These are phyloP conservation scores for Lagopus leucura DNA, from an alignment of 2,113 vertebrate species.

Conservation along the genomic window DNA sequence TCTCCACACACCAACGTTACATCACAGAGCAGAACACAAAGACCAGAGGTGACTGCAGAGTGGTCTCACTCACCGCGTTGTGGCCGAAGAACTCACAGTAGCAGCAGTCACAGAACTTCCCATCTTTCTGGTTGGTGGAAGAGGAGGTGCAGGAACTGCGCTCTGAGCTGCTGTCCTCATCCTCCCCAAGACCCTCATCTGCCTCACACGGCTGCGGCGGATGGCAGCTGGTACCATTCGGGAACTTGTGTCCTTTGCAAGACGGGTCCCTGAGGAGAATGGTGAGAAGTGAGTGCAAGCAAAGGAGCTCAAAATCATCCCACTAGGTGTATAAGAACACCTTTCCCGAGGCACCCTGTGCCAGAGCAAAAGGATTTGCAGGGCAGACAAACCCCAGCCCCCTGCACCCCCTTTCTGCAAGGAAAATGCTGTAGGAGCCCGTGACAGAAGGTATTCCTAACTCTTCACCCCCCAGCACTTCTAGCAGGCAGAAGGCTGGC, in stretches of 20 bases:
- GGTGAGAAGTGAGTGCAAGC: neutral
- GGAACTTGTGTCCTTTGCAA: constrained; percentile 95
- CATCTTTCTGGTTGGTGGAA: constrained; percentile 96
- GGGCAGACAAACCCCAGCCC: neutral
- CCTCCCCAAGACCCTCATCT: constrained; percentile 92
- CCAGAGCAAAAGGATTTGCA: neutral
- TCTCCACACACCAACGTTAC: accelerated
- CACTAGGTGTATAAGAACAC: neutral
- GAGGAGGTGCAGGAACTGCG: constrained; percentile 98
- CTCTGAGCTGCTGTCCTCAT: constrained; percentile 98
- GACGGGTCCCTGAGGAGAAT: constrained; percentile 86
- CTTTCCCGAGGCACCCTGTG: neutral
- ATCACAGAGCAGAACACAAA: accelerated
- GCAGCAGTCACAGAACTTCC: constrained; percentile 99
- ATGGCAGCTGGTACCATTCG: constrained; percentile 90
- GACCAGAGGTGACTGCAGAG: neutral
- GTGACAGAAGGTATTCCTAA: neutral
- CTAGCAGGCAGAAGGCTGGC: neutral
- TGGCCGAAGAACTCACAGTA: constrained; percentile 99
- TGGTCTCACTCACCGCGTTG: constrained; percentile 88
- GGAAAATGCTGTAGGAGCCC: neutral
- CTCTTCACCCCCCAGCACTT: neutral
- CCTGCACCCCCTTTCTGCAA: neutral
- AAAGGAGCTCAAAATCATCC: neutral
- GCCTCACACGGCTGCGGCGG: constrained; percentile 86